Conservation (phyloP, 2,113 vertebrate species). For the Ardeotis arabs region DNA sequence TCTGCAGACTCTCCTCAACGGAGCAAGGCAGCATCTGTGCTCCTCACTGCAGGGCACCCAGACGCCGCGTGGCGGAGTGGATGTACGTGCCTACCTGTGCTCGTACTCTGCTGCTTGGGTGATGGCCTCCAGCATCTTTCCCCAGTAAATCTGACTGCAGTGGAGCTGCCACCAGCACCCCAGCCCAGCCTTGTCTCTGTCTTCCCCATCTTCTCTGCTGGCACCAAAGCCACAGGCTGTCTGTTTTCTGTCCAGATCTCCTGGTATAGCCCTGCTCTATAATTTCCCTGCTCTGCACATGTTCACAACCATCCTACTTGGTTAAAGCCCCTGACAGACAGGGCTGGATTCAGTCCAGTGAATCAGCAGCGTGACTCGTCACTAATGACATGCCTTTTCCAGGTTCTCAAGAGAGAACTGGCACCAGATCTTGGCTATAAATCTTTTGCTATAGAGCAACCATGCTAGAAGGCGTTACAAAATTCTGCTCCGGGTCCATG, state of each 20-base stretch:
- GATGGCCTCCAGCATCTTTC: not conserved
- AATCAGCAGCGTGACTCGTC: not conserved
- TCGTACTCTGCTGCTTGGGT: not conserved
- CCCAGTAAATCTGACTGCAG: not conserved
- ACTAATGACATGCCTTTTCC: not conserved
- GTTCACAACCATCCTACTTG: not conserved
- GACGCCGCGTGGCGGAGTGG: accelerated
- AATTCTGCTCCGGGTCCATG: not conserved
- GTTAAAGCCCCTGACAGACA: not conserved
- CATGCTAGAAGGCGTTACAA: not conserved
- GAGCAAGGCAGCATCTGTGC: not conserved
- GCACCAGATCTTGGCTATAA: not conserved
- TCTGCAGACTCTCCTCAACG: not conserved
- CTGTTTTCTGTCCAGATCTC: not conserved
- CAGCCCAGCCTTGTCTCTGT: not conserved
- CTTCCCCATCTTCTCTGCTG: not conserved
- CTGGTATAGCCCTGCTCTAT: not conserved
- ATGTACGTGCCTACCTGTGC: not conserved
- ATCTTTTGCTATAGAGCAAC: not conserved
- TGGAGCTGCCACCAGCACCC: accelerated
- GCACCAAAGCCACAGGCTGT: not conserved
- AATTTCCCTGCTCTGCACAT: not conserved
- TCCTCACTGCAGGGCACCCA: not conserved
- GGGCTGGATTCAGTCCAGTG: not conserved
- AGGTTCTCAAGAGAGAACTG: accelerated